A percentile compares a stretch with the other conserved stretches of the same genome.
phyloP scores from a whole-genome alignment of 2,888 invertebrate species.

The Ashinkailepas kermadecensis region DNA sequence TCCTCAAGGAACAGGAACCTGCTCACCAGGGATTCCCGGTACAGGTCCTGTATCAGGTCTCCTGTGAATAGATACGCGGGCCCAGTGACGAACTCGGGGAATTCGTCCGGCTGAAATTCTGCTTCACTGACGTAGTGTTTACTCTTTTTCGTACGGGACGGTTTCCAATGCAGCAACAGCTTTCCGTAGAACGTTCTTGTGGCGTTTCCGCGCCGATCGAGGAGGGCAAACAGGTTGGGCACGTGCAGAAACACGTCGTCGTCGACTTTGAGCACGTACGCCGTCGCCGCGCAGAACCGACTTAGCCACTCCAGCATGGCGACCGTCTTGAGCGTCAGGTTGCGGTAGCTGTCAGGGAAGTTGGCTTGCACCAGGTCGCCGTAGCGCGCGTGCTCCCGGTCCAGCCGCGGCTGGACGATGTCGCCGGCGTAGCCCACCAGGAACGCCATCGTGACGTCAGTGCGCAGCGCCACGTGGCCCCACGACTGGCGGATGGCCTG shows the following conservation, averaged over 20 bases:
- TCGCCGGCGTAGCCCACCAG: constrained; percentile 54
- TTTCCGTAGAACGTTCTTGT: constrained; percentile 60
- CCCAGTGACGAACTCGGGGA: constrained; percentile 86
- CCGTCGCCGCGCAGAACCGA: constrained; percentile 63
- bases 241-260: constrained; percentile 86
- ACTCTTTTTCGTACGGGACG: constrained; percentile 70
- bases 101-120: constrained; percentile 64
- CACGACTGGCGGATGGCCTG: constrained; percentile 71
- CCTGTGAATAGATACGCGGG: constrained; percentile 78
- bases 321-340: constrained; percentile 73
- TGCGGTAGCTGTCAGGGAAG: constrained; percentile 69
- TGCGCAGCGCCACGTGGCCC: constrained; percentile 61
- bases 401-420: constrained; percentile 37
- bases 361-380: constrained; percentile 67
- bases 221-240: constrained; percentile 59
- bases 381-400: constrained; percentile 60
- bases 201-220: constrained; percentile 46
- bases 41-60: constrained; percentile 63
- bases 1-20: constrained; percentile 81
- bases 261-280: constrained; percentile 72
- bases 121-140: constrained; percentile 78
- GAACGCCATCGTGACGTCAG: constrained; percentile 56
- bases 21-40: constrained; percentile 58
- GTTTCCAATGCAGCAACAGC: constrained; percentile 73
- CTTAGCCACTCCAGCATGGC: constrained; percentile 75